Base-by-base conservation (phyloP, 2,888 invertebrate species). In the Prosopocoilus inquinatus region DNA sequence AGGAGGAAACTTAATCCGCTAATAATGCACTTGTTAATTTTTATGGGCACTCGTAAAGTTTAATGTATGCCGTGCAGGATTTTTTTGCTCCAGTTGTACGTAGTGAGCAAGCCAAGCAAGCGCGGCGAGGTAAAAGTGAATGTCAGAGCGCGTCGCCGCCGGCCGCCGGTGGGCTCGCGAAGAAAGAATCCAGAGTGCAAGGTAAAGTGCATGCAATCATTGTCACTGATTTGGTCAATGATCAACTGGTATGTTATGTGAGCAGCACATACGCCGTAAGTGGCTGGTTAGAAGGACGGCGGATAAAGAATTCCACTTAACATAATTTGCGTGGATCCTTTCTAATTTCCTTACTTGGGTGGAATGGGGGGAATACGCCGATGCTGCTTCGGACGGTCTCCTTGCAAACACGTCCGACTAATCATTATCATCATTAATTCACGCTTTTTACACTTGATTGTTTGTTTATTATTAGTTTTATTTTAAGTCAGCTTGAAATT, bases 281-380 rank as follows among this genome's bases (percentile, higher is more conserved):
- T 44, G n/a, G n/a, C n/a, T n/a, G n/a, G n/a, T n/a, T n/a, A 55
- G 59, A 59, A 59, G 59, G 59, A 59, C 59, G 49, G 49, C 44
- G 54, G 33, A 41, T 46, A 55, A 57, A 59, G 52, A 59, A 57
- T 59, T 57, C 53, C 57, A 57, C 50, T 46, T 35, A 51, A 51
- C 51, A 51, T 52, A 52, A 54, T 58, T 54, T 53, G 55, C 47
- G 50, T 47, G 49, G 45, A 53, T 57, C 57, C 57, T 57, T 57
- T 57, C 57, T 57, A 57, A 57, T 57, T 48, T 49, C 53, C 57
- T 57, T 53, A 52, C 41, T 57, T 28, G 57, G 53, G 3, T n/a
- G 41, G 5, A 41, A 41, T 41, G 20, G 20, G 20, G 7, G 20
- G 7, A 7, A 28, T 1, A 3, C 20, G 20, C 5, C 20, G 20